Base-by-base conservation (phyloP, 2,113 vertebrate species). In the Ceyx melanurus region DNA sequence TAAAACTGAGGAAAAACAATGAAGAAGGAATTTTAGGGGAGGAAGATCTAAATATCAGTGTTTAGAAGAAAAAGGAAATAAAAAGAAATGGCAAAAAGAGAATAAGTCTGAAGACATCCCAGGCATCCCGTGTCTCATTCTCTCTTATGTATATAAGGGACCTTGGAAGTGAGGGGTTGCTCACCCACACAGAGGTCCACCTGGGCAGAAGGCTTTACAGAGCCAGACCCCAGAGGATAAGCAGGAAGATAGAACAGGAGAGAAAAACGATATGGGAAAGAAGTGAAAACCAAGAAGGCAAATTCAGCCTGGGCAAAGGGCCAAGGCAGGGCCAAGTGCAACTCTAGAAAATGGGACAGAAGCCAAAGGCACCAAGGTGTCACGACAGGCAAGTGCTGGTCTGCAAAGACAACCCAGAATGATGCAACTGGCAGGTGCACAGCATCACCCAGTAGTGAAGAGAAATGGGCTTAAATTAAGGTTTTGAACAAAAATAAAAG, bases 301-400 rank as follows among this genome's bases (percentile, higher is more conserved):
- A 91, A 95, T 89, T 92, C 64, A 48, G 75, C 17, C 94, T 95
- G 95, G 94, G 95, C 92, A 89, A 73, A 67, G 56, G 86, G 92
- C 95, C 96, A 96, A 85, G 78, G 67, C 71, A 92, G 88, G 84
- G 94, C 95, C 91, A 94, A 91, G 45, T 85, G 94, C 95, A 95
- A 96, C 66, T 94, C 96, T 95, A 95, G 94, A 92, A 95, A 96
- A 93, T 0, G 28, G 86, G 67, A 54, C n/a, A 0, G 4, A 75
- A 94, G 82, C 85, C 94, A 94, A 61, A 87, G 92, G 92, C 89
- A 89, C 78, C 81, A 54, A 96, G 77, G 89, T 93, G 94, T 79
- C 93, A 94, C 2, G 2, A 82, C 54, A 82, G 86, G 66, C 80
- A 26, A 21, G 18, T 60, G 3, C 33, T 50, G 75, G 53, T 45